Evolutionary conservation across 1,140 invertebrate genomes (phyloP), one percentile per base, ranked within the genome.

Genomic region (Teleopsis dalmanni): DNA sequence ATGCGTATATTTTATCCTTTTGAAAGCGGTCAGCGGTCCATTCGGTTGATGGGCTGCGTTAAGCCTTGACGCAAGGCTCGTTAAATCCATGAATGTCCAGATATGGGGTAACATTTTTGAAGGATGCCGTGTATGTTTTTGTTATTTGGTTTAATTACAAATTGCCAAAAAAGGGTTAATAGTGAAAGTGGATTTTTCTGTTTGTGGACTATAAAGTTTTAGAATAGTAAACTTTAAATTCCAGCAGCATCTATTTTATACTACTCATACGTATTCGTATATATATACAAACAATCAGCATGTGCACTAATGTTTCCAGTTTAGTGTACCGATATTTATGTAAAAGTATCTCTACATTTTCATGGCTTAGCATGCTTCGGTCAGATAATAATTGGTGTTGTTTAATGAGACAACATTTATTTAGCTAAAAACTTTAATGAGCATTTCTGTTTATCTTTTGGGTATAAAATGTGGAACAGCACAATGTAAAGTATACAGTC

Each of bases 51-150:
- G 29, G 41, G 26, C 14, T 14, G 26, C 13, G 23, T 31, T 43
- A 8, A 29, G 16, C 14, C 25, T 38, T 38, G 37, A 23, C 37
- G 37, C 21, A 57, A 56, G 61, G 51, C 55, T 52, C 46, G 60
- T 53, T 51, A 52, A 60, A 56, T 54, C 57, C 54, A 54, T 55
- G 57, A 57, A 52, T 63, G 58, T 57, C 60, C 58, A 47, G 45
- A 57, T 52, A 59, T 38, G 37, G 37, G 41, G 41, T 31, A 31
- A 43, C n/a, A n/a, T n/a, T 43, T 43, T 26, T 43, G 21, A 38
- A 38, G 37, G 21, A 38, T 38, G 21, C 25, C 19, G n/a, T 38
- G 38, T 43, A 43, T 29, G 41, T 43, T 6, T 43, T 43, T 43
- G 41, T 43, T 43, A 16, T 43, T 43, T 31, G 26, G 41, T 43